These are phyloP conservation scores for Platygyra sinensis DNA, from an alignment of 64 coral and sea anemone genomes.

Conservation along the genomic window DNA sequence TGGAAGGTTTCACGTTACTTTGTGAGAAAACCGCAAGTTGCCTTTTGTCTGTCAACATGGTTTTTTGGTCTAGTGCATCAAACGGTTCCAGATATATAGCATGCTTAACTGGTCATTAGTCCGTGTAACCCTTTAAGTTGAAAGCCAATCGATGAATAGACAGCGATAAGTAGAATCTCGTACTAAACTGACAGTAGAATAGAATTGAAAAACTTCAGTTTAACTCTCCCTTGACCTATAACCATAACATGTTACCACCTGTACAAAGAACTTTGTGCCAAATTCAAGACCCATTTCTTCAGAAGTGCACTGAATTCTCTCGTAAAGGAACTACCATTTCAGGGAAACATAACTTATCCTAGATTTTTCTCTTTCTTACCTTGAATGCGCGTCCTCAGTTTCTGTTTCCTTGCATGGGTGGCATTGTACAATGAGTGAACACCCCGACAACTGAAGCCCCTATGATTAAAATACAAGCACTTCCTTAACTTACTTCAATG, in stretches of 20 bases:
- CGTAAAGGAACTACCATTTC: too few species aligned
- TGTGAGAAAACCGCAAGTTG: too few species aligned
- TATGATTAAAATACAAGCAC: background rate
- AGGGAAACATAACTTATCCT: too few species aligned
- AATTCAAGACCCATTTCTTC: background rate
- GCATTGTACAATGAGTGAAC: background rate
- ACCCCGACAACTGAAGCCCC: background rate
- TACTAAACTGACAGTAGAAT: background rate
- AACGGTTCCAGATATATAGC: too few species aligned
- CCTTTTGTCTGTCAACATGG: too few species aligned
- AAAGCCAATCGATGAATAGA: background rate
- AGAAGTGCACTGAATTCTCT: background rate
- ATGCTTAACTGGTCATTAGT: too few species aligned
- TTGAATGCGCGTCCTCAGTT: too few species aligned
- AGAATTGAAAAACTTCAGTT: background rate
- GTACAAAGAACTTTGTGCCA: background rate
- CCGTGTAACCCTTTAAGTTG: too few species aligned
- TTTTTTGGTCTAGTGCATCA: too few species aligned
- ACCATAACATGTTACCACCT: constrained; percentile 3
- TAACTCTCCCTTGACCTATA: background rate
- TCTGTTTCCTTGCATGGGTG: too few species aligned
- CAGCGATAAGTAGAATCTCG: background rate
- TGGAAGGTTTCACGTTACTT: too few species aligned
- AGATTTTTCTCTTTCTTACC: background rate
- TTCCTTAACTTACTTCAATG: background rate